Base-by-base conservation (phyloP, 2,888 invertebrate species). In the Suillia variegata region DNA sequence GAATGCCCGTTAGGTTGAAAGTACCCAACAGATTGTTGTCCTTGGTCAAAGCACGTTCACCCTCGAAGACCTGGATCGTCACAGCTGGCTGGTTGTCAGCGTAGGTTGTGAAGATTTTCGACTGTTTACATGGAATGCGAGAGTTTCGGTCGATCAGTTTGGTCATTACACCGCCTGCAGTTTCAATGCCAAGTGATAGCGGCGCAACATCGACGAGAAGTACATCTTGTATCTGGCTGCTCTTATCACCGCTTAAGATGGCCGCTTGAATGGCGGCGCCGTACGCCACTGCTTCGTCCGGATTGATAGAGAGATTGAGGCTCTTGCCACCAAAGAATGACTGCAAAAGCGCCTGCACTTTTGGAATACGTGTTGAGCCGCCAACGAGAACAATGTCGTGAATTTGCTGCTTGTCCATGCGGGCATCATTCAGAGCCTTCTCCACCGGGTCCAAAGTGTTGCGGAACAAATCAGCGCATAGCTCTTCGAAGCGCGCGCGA, bases 11-110 rank as follows among this genome's bases (percentile, higher is more conserved):
- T 55, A 98, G 86, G 81, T 98, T 95, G 82, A 98, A 98, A 80
- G 94, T 97, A 58, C 98, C 98, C 64, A 98, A 87, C 48, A 94
- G 85, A 81, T 97, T 94, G 85, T 96, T 96, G 81, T 95, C 95
- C 76, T 91, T 93, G 67, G 95, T 95, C 93, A 96, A 91, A 48
- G 94, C 93, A 34, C 93, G 84, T 80, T 92, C 91, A 26, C 91
- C 91, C 77, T 92, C 90, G 76, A 86, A 89, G 15, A 90, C 90
- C 77, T 90, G 88, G 62, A 91, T 87, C 21, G 87, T 87, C 48
- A 91, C 91, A 0, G 86, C 90, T 0, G 89, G 85, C 79, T 93
- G 93, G 81, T 92, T 93, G 83, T 93, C 93, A 0, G 90, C 83
- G 76, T 90, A 92, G 0, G 93, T 93, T 47, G 92, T 89, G 82